Base-by-base conservation (phyloP, 2,797 vertebrate species). In the Otolemur crassicaudatus region DNA sequence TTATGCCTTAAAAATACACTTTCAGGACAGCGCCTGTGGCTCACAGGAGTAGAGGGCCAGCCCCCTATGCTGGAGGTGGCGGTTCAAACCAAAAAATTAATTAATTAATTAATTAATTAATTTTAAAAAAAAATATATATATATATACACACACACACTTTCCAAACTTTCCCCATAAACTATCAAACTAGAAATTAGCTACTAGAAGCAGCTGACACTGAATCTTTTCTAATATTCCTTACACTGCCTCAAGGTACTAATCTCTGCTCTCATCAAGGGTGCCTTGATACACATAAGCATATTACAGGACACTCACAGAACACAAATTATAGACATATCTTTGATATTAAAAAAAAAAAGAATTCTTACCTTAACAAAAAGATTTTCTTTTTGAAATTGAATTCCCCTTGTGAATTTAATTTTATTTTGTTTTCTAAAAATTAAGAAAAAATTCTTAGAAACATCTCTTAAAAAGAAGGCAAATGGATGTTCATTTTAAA, bases 391-490 rank as follows among this genome's bases (percentile, higher is more conserved):
- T 93, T 76, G 67, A 94, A 96, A 91, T 20, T 80, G 70, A 95
- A 81, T 76, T 89, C 34, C 37, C 53, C n/a, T 92, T 86, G 43
- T 80, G 69, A 92, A 92, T 63, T 85, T 88, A 80, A 58, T 81
- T 90, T 93, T 88, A 53, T 81, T 90, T 93, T 88, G 9, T 81
- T 89, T 95, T 67, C 84, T 84, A 89, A 97, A 93, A 94, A 37
- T 56, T 86, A 70, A 91, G 60, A 82, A 77, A 94, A 76, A 84
- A 69, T 19, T 61, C 69, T 85, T 69, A 92, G 31, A 95, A 58
- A 89, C 20, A 86, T 46, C n/a, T 93, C 84, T 95, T 88, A 92
- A 77, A 97, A 95, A 95, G 25, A 70, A 87, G 17, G 31, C 34
- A 85, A 63, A 20, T n/a, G 27, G 31, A 63, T 34, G 27, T 63